Evolutionary conservation across 1,140 invertebrate species (phyloP), one percentile per base, ranked within the genome.

Genomic region (Lutraria rhynchaena): DNA sequence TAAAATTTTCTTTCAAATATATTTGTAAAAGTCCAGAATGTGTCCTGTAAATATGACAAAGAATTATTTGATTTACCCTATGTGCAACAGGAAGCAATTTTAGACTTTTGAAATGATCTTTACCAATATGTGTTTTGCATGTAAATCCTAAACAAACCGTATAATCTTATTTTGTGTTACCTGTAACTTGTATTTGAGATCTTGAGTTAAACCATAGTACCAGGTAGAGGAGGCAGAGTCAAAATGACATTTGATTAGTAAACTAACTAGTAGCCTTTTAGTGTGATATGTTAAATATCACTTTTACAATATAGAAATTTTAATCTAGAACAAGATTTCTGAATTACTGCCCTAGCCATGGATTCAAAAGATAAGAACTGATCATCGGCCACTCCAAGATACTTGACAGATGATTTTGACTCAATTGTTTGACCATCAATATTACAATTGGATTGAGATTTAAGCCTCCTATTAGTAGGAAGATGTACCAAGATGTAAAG

Each of bases 241-340:
- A 58, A 58, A 58, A 58, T 58, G 55, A 58, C 55, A 58, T 9
- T 58, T 17, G 1, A 58, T 58, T 58, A 58, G 31, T 17, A 24
- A 58, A 13, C 15, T 58, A 13, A 58, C 55, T 15, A 58, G 22
- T 15, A 9, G 55, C 13, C 13, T n/a, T 31, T 58, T 58, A 31
- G 55, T 58, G 27, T 58, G 55, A 17, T 24, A 13, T 24, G 55
- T 58, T n/a, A 58, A 24, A 24, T 58, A 58, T 58, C n/a, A 31
- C 55, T 58, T 58, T 58, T 9, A 58, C 55, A 24, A 24, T 58
- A 58, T 24, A 58, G 1, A 24, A 58, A 58, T 31, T 58, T 58
- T 24, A 58, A 58, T 31, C 55, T 58, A 58, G 55, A 58, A 22
- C 31, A 29, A n/a, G 55, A 58, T 58, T 58, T 58, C 55, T 58